phyloP scores from a whole-genome alignment of 2,888 invertebrate genomes.

The Diabrotica balteata region DNA sequence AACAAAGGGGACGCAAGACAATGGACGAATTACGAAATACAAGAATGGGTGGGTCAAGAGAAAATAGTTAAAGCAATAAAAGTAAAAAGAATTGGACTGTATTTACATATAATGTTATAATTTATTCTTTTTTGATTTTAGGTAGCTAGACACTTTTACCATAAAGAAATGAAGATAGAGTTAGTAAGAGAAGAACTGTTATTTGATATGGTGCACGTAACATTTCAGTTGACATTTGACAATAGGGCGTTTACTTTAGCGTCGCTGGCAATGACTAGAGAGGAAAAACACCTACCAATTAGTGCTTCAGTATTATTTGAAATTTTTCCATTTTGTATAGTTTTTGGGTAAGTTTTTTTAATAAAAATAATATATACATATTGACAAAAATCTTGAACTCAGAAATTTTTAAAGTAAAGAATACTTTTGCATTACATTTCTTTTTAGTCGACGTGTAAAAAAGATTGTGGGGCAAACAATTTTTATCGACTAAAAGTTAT shows the following conservation, averaged over 20 bases:
- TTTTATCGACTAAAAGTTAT: too few relatives aligned
- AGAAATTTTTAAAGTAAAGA: too few relatives aligned
- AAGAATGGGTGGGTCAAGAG: too few relatives aligned
- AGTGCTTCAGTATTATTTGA: conserved; percentile 91
- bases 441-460: too few relatives aligned
- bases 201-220: conserved; percentile 91
- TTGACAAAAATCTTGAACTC: too few relatives aligned
- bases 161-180: conserved; percentile 93
- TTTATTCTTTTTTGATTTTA: conserved; percentile 55
- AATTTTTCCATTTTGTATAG: conserved; percentile 97
- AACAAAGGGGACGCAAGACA: too few relatives aligned
- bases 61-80: too few relatives aligned
- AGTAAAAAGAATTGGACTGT: too few relatives aligned
- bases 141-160: conserved; percentile 93
- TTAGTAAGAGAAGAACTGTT: conserved; percentile 85
- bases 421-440: too few relatives aligned
- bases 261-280: conserved; percentile 83
- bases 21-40: too few relatives aligned
- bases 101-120: too few relatives aligned
- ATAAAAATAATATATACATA: background rate
- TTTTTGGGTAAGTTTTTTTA: conserved; percentile 78
- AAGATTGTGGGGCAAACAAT: too few relatives aligned
- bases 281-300: conserved; percentile 88
- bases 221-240: conserved; percentile 93
- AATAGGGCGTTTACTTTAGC: conserved; percentile 89